Conservation (phyloP, 2,888 invertebrate species). For the Dione vanillae region DNA sequence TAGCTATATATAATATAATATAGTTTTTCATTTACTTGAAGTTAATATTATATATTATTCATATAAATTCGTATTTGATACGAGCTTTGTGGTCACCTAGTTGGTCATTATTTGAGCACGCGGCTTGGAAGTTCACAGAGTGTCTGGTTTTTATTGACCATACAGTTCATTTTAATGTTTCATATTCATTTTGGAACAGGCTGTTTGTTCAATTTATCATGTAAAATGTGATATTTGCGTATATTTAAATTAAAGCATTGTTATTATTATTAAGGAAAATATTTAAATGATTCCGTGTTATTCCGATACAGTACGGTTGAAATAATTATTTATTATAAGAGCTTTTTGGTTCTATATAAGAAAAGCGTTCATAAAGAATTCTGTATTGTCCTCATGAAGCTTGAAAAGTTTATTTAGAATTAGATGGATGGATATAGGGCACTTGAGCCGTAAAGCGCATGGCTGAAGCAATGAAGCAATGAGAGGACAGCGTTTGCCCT, state of each 20-base stretch:
- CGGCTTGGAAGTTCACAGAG: constrained; percentile 13
- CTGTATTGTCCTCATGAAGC: not conserved
- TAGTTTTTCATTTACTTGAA: not conserved
- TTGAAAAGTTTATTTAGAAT: constrained; percentile 2
- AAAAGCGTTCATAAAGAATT: not conserved
- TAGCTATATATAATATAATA: no score
- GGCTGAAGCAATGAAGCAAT: constrained; percentile 31
- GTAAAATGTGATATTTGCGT: not conserved
- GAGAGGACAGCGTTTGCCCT: constrained; percentile 41
- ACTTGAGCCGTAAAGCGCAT: constrained; percentile 25
- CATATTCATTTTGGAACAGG: constrained; percentile 1
- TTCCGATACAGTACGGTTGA: not conserved
- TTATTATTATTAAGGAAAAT: not conserved
- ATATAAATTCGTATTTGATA: not conserved
- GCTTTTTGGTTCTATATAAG: not conserved
- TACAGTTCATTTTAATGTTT: constrained; percentile 14
- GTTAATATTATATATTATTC: not conserved
- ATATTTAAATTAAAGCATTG: not conserved
- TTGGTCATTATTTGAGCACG: constrained; percentile 14
- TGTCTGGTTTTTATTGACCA: constrained; percentile 22
- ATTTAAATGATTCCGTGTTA: not conserved
- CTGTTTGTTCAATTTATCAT: not conserved
- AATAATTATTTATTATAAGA: not conserved
- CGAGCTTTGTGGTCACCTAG: constrained; percentile 16
- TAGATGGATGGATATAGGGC: constrained; percentile 12